Evolutionary conservation across 2,888 invertebrate genomes (phyloP).

Genomic region (Xestia ashworthii): DNA sequence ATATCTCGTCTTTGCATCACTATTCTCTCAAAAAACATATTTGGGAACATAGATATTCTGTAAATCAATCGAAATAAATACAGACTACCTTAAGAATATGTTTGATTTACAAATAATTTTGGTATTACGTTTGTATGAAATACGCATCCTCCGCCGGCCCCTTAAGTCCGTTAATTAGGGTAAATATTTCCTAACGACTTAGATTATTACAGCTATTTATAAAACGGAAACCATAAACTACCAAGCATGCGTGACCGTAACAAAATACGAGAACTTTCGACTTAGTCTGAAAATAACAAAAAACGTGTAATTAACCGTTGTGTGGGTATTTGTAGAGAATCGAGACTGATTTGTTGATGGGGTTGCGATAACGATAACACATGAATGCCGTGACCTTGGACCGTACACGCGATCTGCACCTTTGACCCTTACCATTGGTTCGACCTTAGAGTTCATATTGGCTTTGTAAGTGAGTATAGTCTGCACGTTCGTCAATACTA

Average conservation of each 20-base stretch:
- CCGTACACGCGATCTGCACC: conserved; percentile 61
- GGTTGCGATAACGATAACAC: conserved; percentile 50
- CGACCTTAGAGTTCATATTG: conserved; percentile 21
- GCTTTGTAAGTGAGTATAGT: conserved; percentile 7
- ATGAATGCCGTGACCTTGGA: conserved; percentile 55
- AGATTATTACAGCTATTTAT: conserved; percentile 16
- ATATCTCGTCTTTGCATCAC: too few species aligned
- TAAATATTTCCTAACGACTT: conserved; percentile 28
- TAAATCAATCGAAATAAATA: too few species aligned
- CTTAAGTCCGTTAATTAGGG: neutral
- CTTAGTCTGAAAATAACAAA: conserved; percentile 25
- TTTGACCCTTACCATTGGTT: conserved; percentile 51
- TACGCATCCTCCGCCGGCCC: too few species aligned
- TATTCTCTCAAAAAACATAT: too few species aligned
- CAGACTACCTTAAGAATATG: too few species aligned
- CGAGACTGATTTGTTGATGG: conserved; percentile 55
- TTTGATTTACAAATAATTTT: too few species aligned
- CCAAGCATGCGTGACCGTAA: conserved; percentile 24
- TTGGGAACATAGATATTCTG: too few species aligned
- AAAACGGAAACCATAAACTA: conserved; percentile 15
- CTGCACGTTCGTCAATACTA: neutral
- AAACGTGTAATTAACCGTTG: conserved; percentile 14
- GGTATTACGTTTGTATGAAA: too few species aligned
- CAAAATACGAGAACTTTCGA: conserved; percentile 1
- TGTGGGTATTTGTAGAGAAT: conserved; percentile 42